phyloP scores from a whole-genome alignment of 2,113 vertebrate species.

The Pelecanoides urinatrix region DNA sequence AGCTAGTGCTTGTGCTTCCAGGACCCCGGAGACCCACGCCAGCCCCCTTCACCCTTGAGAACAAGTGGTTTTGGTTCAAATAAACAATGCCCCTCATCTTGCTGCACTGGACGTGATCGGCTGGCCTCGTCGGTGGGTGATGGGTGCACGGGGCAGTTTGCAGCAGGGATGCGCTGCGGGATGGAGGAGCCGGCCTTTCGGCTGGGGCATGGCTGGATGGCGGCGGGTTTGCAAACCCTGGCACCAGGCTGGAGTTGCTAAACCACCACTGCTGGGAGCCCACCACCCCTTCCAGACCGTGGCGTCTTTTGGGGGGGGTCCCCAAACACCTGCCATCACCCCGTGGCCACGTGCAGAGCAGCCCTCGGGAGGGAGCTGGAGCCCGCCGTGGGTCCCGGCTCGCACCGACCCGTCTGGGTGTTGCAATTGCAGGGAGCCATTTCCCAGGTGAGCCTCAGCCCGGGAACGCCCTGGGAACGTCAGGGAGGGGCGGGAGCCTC shows the following conservation, averaged over 20 bases:
- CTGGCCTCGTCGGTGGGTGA: rapidly evolving
- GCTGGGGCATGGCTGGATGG: rapidly evolving
- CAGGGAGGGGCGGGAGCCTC: conserved; percentile 41
- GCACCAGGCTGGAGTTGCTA: not conserved
- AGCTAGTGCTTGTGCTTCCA: not conserved
- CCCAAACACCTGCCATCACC: rapidly evolving
- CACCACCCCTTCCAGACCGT: rapidly evolving
- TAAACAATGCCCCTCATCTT: rapidly evolving
- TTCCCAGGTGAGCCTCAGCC: not conserved
- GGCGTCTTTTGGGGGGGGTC: not conserved
- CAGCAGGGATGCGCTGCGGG: not conserved
- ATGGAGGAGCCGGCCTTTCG: rapidly evolving
- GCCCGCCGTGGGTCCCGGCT: not conserved
- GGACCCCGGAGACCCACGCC: rapidly evolving
- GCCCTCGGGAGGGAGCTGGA: not conserved
- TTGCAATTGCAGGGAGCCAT: not conserved
- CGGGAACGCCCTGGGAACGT: conserved; percentile 42
- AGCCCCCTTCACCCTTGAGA: not conserved
- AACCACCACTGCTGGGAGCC: not conserved
- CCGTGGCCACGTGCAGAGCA: rapidly evolving
- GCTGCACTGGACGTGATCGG: rapidly evolving
- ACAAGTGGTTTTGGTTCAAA: not conserved
- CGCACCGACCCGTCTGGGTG: not conserved
- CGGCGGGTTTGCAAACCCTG: rapidly evolving
- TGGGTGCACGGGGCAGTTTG: rapidly evolving